A percentile compares a stretch with the other conserved stretches of the same genome.
These are phyloP conservation scores for Brenthis hecate DNA, from an alignment of 2,888 invertebrate species.

Conservation along the genomic window DNA sequence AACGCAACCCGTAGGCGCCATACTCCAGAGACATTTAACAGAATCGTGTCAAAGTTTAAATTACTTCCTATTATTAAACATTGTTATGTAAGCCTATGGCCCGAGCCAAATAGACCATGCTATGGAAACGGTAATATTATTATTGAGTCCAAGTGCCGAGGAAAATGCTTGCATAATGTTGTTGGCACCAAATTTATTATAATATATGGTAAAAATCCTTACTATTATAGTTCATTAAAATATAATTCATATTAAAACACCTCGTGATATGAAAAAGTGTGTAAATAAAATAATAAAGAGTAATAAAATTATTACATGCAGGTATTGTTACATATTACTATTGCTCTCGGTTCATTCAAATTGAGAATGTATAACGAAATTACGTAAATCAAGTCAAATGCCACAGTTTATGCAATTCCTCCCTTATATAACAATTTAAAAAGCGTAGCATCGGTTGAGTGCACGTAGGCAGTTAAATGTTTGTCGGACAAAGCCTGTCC, in stretches of 20 bases:
- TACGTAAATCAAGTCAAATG: not conserved
- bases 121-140: conserved; percentile 18
- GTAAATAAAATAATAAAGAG: too few relatives aligned
- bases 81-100: conserved; percentile 31
- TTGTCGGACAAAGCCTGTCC: conserved; percentile 5
- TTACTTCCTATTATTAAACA: conserved; percentile 39
- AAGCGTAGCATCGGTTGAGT: not conserved
- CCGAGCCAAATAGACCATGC: conserved; percentile 33
- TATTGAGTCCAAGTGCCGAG: too few relatives aligned
- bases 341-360: not conserved
- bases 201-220: too few relatives aligned
- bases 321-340: too few relatives aligned
- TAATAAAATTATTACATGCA: too few relatives aligned
- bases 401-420: conserved; percentile 2
- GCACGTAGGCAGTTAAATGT: conserved; percentile 14
- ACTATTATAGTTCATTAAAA: too few relatives aligned
- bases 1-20: conserved; percentile 53
- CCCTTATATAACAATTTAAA: conserved; percentile 15
- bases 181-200: too few relatives aligned
- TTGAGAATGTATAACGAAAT: not conserved
- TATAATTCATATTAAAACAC: too few relatives aligned
- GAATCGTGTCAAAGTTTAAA: conserved; percentile 52
- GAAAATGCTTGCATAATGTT: too few relatives aligned
- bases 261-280: too few relatives aligned
- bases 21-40: conserved; percentile 51